Evolutionary conservation across 1,140 invertebrate genomes (phyloP), one percentile per base, ranked within the genome.

Genomic region (Dendrolimus kikuchii): DNA sequence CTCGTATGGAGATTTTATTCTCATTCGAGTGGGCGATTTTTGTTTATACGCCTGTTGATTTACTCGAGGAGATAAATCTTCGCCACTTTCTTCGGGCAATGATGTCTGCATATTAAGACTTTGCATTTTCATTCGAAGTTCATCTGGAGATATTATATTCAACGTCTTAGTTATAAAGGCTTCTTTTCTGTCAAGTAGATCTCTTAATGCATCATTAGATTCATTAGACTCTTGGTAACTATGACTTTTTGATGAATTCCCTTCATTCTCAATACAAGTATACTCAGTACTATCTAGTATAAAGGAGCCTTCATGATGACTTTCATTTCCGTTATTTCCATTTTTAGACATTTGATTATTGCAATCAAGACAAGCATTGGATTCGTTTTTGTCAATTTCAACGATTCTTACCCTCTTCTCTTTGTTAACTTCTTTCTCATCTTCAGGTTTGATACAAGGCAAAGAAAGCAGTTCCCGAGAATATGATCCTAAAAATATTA

Each of bases 1-100:
- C 60, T 82, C 81, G 44, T 86, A 86, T 0, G 82, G 82, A 46
- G 82, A 86, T 60, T 86, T 86, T 55, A 86, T 68, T 65, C 81
- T 64, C 4, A 73, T 50, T 57, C 57, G 71, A 9, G 68, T 66
- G 4, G 77, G 62, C 3, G 80, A 79, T 54, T 69, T 74, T 49
- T 72, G 80, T 46, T 71, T 81, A 46, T 55, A 62, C 52, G 44
- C 38, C 38, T 46, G 39, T 51, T 59, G 38, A 38, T 49, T 8
- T 39, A 5, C 45, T 51, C 37, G 41, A n/a, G 46, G 45, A 8
- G 40, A 46, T 9, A 46, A 43, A 36, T 74, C 70, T 51, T 81
- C 72, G n/a, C 38, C 40, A 23, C 7, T 62, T 60, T 86, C 78
- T 62, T 83, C 79, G 6, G 66, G 45, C 7, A 81, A 55, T 39